Percentiles rank a stretch among this genome's conserved stretches.
These are phyloP conservation scores for Hemichromis elongatus DNA, from an alignment of 2,113 vertebrate species.

Conservation along the genomic window DNA sequence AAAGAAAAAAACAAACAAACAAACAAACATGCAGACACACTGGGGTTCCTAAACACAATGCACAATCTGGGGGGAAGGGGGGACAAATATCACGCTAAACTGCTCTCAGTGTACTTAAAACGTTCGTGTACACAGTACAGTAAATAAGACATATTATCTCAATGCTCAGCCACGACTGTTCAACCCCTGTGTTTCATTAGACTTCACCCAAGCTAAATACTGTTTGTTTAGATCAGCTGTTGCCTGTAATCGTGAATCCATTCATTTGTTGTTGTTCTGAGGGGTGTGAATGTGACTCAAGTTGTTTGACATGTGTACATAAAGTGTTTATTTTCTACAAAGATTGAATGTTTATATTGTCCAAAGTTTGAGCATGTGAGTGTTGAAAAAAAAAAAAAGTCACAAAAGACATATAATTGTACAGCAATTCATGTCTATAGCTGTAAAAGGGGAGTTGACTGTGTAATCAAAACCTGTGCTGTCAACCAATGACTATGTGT, in stretches of 20 bases:
- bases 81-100: background rate
- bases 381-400: slow-evolving; percentile 65
- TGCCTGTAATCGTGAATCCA: slow-evolving; percentile 69
- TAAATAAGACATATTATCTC: slow-evolving; percentile 23
- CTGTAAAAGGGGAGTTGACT: slow-evolving; percentile 78
- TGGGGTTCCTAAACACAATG: slow-evolving; percentile 37
- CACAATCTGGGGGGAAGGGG: slow-evolving; percentile 37
- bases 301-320: slow-evolving; percentile 90
- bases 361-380: slow-evolving; percentile 88
- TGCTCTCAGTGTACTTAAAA: slow-evolving; percentile 12
- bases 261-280: slow-evolving; percentile 67
- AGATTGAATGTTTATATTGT: slow-evolving; percentile 80
- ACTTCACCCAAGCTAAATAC: slow-evolving; percentile 42
- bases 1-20: too few relatives aligned
- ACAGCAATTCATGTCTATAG: slow-evolving; percentile 82
- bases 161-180: slow-evolving; percentile 39
- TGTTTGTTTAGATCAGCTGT: slow-evolving; percentile 53
- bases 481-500: slow-evolving; percentile 75
- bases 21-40: slow-evolving; percentile 12
- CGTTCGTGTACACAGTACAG: slow-evolving; percentile 31
- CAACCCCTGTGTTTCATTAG: slow-evolving; percentile 70
- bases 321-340: slow-evolving; percentile 86
- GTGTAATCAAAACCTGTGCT: slow-evolving; percentile 77
- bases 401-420: slow-evolving; percentile 71
- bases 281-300: slow-evolving; percentile 77